These are phyloP conservation scores for Picathartes gymnocephalus DNA, from an alignment of 2,113 vertebrate genomes.

Conservation along the genomic window DNA sequence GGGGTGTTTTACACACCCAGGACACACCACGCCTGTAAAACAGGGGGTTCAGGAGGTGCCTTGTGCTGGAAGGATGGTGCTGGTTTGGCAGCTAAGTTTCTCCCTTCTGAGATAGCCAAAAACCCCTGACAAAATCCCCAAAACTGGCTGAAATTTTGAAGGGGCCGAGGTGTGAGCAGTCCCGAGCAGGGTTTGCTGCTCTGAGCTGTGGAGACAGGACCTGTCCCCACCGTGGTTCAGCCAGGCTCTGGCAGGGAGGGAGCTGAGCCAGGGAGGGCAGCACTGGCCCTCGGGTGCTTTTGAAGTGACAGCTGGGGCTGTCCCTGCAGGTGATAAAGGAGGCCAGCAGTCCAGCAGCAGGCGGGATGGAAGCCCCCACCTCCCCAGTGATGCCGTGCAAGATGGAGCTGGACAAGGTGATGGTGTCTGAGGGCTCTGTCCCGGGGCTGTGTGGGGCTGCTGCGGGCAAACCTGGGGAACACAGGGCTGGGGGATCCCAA, in stretches of 20 bases:
- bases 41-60: rapidly evolving
- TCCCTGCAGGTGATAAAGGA: conserved; percentile 87
- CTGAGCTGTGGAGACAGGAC: background rate
- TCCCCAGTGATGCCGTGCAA: conserved; percentile 87
- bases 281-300: rapidly evolving
- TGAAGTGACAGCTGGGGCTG: background rate
- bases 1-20: background rate
- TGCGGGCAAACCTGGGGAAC: rapidly evolving
- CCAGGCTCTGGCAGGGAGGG: rapidly evolving
- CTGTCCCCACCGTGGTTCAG: background rate
- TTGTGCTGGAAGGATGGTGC: background rate
- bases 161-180: background rate
- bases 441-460: background rate
- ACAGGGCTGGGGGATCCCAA: rapidly evolving
- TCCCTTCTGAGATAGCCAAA: background rate
- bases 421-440: background rate
- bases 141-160: background rate
- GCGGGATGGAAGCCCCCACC: conserved; percentile 73
- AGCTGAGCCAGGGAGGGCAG: background rate
- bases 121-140: background rate
- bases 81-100: background rate
- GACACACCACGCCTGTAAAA: rapidly evolving
- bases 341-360: conserved; percentile 71
- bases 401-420: conserved; percentile 90
- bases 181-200: rapidly evolving